A percentile compares a stretch with the other conserved stretches of the same genome.
Conservation (phyloP, 2,888 invertebrate species). For the Tribolium freemani region DNA sequence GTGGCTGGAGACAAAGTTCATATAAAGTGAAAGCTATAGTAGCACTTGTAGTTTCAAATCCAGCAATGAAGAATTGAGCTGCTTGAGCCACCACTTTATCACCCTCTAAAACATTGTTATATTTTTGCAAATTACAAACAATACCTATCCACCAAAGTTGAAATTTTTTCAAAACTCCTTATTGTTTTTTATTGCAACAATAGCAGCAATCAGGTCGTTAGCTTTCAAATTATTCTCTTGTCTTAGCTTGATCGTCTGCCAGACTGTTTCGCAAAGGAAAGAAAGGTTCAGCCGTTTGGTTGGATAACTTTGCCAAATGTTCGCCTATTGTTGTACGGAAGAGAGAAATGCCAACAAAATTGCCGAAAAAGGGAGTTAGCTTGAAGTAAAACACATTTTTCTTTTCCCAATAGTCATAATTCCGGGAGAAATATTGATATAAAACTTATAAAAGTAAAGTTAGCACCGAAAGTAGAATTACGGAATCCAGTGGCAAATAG, state of each 20-base stretch:
- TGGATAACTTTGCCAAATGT: slow-evolving; percentile 42
- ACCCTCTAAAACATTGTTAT: slow-evolving; percentile 34
- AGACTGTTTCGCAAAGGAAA: slow-evolving; percentile 59
- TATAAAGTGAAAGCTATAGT: slow-evolving; percentile 72
- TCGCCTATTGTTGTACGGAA: slow-evolving; percentile 45
- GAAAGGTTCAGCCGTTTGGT: slow-evolving; percentile 56
- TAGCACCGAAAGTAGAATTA: slow-evolving; percentile 26
- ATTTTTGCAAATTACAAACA: not conserved
- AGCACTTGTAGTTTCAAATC: slow-evolving; percentile 75
- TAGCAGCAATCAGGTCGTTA: slow-evolving; percentile 73
- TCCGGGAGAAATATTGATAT: slow-evolving; percentile 52
- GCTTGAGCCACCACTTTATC: slow-evolving; percentile 46
- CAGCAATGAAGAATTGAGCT: slow-evolving; percentile 71
- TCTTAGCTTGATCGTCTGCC: slow-evolving; percentile 55
- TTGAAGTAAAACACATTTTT: slow-evolving; percentile 49
- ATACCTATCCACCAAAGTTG: slow-evolving; percentile 43
- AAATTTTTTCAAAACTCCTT: slow-evolving; percentile 36
- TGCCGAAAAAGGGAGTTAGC: slow-evolving; percentile 55
- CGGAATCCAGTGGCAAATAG: slow-evolving; percentile 6
- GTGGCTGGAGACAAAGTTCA: slow-evolving; percentile 70
- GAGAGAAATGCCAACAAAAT: slow-evolving; percentile 44
- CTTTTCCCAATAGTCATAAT: slow-evolving; percentile 55
- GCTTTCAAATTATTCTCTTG: slow-evolving; percentile 58
- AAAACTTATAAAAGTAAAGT: slow-evolving; percentile 45
- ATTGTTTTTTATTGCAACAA: slow-evolving; percentile 69